These are phyloP conservation scores for Trichopria drosophilae DNA, from an alignment of 2,888 invertebrate species.

Conservation along the genomic window DNA sequence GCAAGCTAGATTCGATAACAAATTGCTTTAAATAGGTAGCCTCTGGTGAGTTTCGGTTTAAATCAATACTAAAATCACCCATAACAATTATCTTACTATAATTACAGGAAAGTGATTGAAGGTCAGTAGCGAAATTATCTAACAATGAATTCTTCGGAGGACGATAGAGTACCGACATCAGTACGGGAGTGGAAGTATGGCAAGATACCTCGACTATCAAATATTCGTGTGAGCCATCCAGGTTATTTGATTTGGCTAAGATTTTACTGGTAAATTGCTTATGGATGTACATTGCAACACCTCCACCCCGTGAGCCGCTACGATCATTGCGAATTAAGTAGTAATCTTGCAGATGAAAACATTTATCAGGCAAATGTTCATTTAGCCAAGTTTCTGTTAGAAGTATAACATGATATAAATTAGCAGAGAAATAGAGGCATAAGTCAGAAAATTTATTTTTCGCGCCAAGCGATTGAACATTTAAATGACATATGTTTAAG, in stretches of 20 bases:
- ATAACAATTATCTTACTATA: no score
- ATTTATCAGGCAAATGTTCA: not conserved
- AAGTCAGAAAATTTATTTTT: conserved; percentile 1
- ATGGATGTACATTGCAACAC: no score
- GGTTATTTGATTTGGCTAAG: not conserved
- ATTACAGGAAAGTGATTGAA: no score
- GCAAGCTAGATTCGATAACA: no score
- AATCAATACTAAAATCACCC: no score
- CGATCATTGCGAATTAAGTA: no score
- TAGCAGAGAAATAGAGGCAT: not conserved
- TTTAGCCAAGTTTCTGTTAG: conserved; percentile 1
- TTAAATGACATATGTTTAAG: conserved; percentile 1
- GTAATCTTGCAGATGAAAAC: not conserved
- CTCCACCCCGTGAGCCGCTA: no score
- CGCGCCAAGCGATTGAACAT: not conserved
- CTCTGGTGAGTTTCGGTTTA: no score
- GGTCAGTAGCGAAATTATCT: not conserved
- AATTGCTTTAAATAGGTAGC: no score
- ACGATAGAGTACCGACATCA: not conserved
- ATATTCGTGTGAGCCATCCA: no score
- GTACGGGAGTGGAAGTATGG: not conserved
- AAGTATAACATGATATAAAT: not conserved
- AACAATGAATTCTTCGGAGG: not conserved
- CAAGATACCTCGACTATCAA: no score
- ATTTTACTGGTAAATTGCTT: no score